Conservation (phyloP, 1,140 invertebrate genomes). For the Venturia canescens region DNA sequence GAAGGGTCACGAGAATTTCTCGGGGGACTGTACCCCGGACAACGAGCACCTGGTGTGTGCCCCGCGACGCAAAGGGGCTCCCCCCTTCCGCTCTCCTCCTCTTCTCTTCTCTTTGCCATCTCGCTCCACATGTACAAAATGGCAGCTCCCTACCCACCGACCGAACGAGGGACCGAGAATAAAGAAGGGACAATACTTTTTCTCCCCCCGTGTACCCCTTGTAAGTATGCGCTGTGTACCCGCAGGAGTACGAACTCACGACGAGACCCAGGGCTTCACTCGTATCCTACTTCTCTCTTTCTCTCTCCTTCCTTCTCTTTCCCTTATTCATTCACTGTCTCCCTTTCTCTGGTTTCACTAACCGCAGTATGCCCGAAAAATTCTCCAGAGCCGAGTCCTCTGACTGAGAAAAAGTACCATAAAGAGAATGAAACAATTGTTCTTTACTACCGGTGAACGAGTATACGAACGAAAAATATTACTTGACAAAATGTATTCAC, state of each 20-base stretch:
- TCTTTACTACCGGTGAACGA: neutral
- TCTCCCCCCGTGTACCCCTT: slow-evolving; percentile 55
- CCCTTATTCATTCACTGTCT: neutral
- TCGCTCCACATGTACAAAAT: slow-evolving; percentile 69
- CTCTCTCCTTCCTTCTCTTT: neutral
- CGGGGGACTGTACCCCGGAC: slow-evolving; percentile 71
- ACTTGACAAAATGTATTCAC: neutral
- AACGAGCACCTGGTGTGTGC: slow-evolving; percentile 74
- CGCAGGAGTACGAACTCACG: slow-evolving; percentile 46
- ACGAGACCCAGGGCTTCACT: slow-evolving; percentile 50
- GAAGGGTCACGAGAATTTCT: slow-evolving; percentile 66
- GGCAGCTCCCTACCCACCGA: slow-evolving; percentile 66
- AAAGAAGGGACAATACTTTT: slow-evolving; percentile 73
- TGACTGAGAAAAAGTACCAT: neutral
- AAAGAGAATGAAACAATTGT: neutral
- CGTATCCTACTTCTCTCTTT: slow-evolving; percentile 11
- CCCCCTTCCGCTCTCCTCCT: slow-evolving; percentile 23
- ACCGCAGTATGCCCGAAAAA: slow-evolving; percentile 8
- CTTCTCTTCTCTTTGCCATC: neutral
- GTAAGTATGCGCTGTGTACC: slow-evolving; percentile 23
- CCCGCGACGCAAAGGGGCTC: slow-evolving; percentile 61
- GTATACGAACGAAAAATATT: neutral
- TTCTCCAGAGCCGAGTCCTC: slow-evolving; percentile 1
- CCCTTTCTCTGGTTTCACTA: neutral
- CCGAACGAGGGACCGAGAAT: slow-evolving; percentile 52